phyloP scores from a whole-genome alignment of 2,113 vertebrate species.

The Collichthys lucidus region DNA sequence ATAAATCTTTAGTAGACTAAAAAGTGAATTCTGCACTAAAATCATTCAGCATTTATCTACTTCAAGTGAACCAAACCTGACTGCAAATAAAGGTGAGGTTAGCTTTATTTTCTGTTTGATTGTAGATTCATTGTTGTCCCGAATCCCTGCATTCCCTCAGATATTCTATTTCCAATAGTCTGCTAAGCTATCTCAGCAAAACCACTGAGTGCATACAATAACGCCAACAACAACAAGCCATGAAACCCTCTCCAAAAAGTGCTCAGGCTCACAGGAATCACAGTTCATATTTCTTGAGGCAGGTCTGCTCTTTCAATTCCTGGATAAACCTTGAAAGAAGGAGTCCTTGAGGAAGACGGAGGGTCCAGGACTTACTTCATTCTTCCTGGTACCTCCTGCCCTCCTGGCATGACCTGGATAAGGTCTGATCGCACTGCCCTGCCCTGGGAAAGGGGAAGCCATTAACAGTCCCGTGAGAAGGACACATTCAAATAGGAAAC shows the following conservation, averaged over 20 bases:
- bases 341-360: constrained; percentile 43
- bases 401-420: constrained; percentile 74
- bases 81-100: constrained; percentile 2
- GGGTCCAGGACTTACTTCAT: constrained; percentile 47
- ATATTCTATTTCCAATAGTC: constrained; percentile 17
- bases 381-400: constrained; percentile 63
- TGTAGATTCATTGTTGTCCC: neutral
- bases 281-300: constrained; percentile 36
- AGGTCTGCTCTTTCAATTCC: constrained; percentile 43
- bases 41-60: constrained; percentile 18
- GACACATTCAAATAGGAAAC: constrained; percentile 82
- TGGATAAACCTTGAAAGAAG: constrained; percentile 39
- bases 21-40: constrained; percentile 13
- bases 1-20: constrained; percentile 27
- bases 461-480: constrained; percentile 83
- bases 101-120: neutral
- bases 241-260: constrained; percentile 8
- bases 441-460: constrained; percentile 84
- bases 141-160: neutral
- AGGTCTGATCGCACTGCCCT: constrained; percentile 72
- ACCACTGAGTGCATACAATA: constrained; percentile 24
- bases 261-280: constrained; percentile 19
- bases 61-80: constrained; percentile 17
- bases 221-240: constrained; percentile 33
- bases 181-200: constrained; percentile 20